Evolutionary conservation across 92 coral and sea anemone genomes (phyloP), one percentile per base, ranked within the genome.

Genomic region (Phenganax marumi): DNA sequence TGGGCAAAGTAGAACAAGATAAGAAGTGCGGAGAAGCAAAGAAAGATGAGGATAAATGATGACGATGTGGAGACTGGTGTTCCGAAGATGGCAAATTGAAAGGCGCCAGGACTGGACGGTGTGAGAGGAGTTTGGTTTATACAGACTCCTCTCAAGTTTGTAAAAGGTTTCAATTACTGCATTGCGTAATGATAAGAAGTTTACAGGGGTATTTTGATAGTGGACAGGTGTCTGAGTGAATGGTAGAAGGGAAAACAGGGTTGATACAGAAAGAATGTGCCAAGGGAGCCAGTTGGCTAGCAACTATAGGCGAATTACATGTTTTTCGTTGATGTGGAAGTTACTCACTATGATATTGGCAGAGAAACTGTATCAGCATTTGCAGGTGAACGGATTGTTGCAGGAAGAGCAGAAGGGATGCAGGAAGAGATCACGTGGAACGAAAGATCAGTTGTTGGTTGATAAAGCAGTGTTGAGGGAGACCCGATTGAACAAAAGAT

Each of bases 221-320:
- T 50, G 81, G 85, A 24, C 39, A 82, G n/a, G 69, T 82, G 22
- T 79, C 81, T 17, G 81, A 82, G 85, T 82, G 86, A 79, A 82
- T 82, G 86, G 49, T 54, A 18, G 70, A 72, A 13, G 60, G 60
- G 11, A 54, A 17, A 10, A 54, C 10, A 54, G 11, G 60, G 10
- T 10, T 54, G 60, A 54, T n/a, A n/a, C n/a, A n/a, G n/a, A n/a
- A n/a, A n/a, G n/a, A n/a, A n/a, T n/a, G n/a, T n/a, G n/a, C n/a
- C n/a, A n/a, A n/a, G n/a, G n/a, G n/a, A n/a, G n/a, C n/a, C n/a
- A n/a, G n/a, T n/a, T n/a, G n/a, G n/a, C n/a, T n/a, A n/a, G n/a
- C n/a, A n/a, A n/a, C n/a, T n/a, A n/a, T n/a, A n/a, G n/a, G n/a
- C n/a, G n/a, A n/a, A n/a, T n/a, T n/a, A n/a, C n/a, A n/a, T n/a